A percentile compares a stretch with the other conserved stretches of the same genome.
Evolutionary conservation across 1,140 invertebrate genomes (phyloP).

Genomic region (Andrena cerasifolii): DNA sequence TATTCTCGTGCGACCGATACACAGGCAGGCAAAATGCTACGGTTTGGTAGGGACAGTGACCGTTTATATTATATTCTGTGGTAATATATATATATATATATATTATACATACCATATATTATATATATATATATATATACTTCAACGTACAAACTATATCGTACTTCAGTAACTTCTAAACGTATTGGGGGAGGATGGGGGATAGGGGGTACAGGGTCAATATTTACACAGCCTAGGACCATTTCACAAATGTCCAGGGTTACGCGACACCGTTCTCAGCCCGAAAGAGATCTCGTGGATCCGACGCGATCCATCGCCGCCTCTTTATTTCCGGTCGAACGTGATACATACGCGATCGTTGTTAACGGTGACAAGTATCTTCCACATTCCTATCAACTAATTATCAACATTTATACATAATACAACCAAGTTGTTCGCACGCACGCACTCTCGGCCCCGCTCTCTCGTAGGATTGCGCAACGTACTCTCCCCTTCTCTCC

Average conservation of each 20-base stretch:
- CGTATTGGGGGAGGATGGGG: too few relatives aligned
- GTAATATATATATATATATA: conserved; percentile 54
- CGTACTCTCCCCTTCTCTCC: background rate
- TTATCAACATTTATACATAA: conserved; percentile 82
- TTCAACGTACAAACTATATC: conserved; percentile 75
- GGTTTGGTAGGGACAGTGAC: conserved; percentile 57
- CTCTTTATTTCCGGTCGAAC: conserved; percentile 13
- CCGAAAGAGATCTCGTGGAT: background rate
- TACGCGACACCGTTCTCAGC: conserved; percentile 45
- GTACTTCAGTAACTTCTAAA: conserved; percentile 70
- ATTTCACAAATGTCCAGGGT: conserved; percentile 28
- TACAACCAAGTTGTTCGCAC: conserved; percentile 69
- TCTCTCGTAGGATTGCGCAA: conserved; percentile 64
- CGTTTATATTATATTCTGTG: conserved; percentile 58
- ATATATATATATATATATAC: conserved; percentile 60
- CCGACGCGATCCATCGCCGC: conserved; percentile 8
- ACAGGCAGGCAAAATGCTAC: conserved; percentile 52
- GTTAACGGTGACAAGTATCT: conserved; percentile 75
- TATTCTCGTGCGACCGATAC: conserved; percentile 49
- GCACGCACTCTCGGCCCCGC: conserved; percentile 41
- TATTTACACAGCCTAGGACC: conserved; percentile 70
- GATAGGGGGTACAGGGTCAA: conserved; percentile 33
- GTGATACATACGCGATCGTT: conserved; percentile 41
- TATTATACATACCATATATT: too few relatives aligned
- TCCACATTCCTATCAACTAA: conserved; percentile 77